These are phyloP conservation scores for Aix galericulata DNA, from an alignment of 2,113 vertebrate genomes.

Conservation along the genomic window DNA sequence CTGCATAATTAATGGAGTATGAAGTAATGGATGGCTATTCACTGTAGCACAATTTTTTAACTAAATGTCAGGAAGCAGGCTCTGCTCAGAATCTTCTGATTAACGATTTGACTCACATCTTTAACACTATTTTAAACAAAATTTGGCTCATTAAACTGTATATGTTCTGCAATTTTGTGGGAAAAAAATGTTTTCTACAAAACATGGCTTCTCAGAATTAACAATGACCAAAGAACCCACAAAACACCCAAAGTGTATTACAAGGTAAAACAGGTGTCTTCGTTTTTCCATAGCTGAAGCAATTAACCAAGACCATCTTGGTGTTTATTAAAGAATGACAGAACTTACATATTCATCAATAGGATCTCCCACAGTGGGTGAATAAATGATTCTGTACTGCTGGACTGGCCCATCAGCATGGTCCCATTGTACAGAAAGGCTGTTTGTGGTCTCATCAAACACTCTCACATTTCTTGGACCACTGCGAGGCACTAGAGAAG, in stretches of 20 bases:
- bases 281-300: neutral
- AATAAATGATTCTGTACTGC: constrained; percentile 91
- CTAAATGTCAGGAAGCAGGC: neutral
- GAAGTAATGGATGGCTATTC: neutral
- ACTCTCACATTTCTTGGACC: constrained; percentile 93
- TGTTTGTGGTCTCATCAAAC: constrained; percentile 91
- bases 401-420: constrained; percentile 94
- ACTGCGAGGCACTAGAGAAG: constrained; percentile 85
- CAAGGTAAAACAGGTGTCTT: neutral
- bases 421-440: constrained; percentile 92
- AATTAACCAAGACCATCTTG: neutral
- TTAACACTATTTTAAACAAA: neutral
- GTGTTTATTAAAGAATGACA: neutral
- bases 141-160: neutral
- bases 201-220: neutral
- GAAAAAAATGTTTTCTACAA: neutral
- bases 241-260: neutral
- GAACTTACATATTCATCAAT: constrained; percentile 93
- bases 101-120: neutral
- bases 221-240: neutral
- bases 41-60: neutral
- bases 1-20: neutral
- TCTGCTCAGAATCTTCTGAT: neutral
- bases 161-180: neutral
- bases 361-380: constrained; percentile 88